A percentile compares a stretch with the other conserved stretches of the same genome.
These are phyloP conservation scores for Nasonia longicornis DNA, from an alignment of 1,140 invertebrate genomes.

Conservation along the genomic window DNA sequence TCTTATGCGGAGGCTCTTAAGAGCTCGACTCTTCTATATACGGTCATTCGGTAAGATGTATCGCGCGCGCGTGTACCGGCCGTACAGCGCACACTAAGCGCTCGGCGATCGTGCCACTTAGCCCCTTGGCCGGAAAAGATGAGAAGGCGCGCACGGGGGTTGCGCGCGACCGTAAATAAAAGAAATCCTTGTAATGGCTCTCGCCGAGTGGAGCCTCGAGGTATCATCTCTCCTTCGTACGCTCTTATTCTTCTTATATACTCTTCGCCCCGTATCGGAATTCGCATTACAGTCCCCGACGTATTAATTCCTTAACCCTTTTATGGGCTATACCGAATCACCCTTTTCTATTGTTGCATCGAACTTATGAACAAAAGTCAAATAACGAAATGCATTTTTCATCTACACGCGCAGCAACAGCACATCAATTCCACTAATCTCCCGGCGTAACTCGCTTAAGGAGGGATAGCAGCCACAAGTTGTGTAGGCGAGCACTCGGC, in stretches of 20 bases:
- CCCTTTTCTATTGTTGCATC: not conserved
- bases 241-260: constrained; percentile 47
- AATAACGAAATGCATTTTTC: not conserved
- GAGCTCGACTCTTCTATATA: constrained; percentile 42
- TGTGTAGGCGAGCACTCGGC: not conserved
- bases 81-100: constrained; percentile 50
- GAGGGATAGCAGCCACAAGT: too few relatives aligned
- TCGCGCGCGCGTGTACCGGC: constrained; percentile 40
- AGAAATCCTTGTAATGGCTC: constrained; percentile 69
- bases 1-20: constrained; percentile 52
- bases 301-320: constrained; percentile 69
- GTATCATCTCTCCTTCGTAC: constrained; percentile 31
- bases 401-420: too few relatives aligned
- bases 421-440: too few relatives aligned
- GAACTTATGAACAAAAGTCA: not conserved
- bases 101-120: constrained; percentile 60
- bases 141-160: not conserved
- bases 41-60: constrained; percentile 61
- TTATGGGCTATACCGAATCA: constrained; percentile 49
- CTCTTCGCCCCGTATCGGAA: constrained; percentile 51
- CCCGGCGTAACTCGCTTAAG: too few relatives aligned
- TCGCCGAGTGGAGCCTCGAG: constrained; percentile 48
- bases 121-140: constrained; percentile 45
- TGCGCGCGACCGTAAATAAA: constrained; percentile 66
- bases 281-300: constrained; percentile 46